Base-by-base conservation (phyloP, 1,140 invertebrate genomes). In the Scaptomyza pallida region DNA sequence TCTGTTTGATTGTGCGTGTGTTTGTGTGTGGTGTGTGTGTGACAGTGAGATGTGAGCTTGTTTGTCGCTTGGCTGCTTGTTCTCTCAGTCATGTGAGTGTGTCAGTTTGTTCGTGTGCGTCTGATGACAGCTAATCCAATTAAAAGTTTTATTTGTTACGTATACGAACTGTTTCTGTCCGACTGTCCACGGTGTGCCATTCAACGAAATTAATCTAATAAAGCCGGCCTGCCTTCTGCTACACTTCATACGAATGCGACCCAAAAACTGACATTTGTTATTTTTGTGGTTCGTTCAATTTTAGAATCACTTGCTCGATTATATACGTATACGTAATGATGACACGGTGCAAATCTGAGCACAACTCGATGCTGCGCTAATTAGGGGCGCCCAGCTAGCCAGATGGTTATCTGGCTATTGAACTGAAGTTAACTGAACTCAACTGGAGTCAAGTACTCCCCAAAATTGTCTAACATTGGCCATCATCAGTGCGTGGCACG, bases 91-190 rank as follows among this genome's bases (percentile, higher is more conserved):
- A 44, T 63, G 64, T 72, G 47, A 63, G 56, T 68, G 26, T 60
- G 35, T 67, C 50, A 17, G 48, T 63, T 21, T 72, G 43, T 52
- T 43, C 47, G 70, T 50, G 72, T 72, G 68, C 57, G 76, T 65
- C 78, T 89, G 85, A 89, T 80, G 81, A 89, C 78, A 86, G 78
- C 86, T 89, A 89, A 89, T 89, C 86, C 88, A 89, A 89, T 89
- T 89, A 88, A 89, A 86, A 89, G 69, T 89, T 89, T 89, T 81
- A 90, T 89, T 86, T 85, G 75, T 82, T 72, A 85, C 86, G 80
- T 86, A 76, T 85, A 73, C 77, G 74, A 48, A n/a, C 45, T 61
- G 59, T 62, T 63, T 45, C 40, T 23, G 37, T 13, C 35, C 37
- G 19, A 23, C 43, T 69, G 40, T 47, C 43, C 57, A 35, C 48